A percentile compares a stretch with the other conserved stretches of the same genome.
Evolutionary conservation across 1,140 invertebrate genomes (phyloP).

Genomic region (Arion vulgaris): DNA sequence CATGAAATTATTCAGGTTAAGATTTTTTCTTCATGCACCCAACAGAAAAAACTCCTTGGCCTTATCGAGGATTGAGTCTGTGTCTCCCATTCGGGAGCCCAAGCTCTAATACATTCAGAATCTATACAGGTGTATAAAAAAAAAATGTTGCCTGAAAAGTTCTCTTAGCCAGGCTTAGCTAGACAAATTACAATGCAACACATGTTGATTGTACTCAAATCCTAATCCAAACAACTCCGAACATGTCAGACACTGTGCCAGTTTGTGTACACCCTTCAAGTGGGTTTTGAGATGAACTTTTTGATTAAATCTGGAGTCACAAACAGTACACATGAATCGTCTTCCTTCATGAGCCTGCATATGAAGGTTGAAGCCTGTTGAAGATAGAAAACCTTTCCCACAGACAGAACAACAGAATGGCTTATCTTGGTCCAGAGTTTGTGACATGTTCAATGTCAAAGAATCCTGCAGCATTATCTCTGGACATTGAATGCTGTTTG

Average conservation of each 20-base stretch:
- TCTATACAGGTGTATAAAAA: too few species aligned
- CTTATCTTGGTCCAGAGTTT: background rate
- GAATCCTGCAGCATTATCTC: background rate
- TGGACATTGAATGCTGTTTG: background rate
- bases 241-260: constrained; percentile 14
- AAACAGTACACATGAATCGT: constrained; percentile 15
- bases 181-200: constrained; percentile 4
- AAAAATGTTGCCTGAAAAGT: too few species aligned
- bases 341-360: constrained; percentile 11
- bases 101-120: too few species aligned
- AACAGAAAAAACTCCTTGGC: too few species aligned
- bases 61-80: too few species aligned
- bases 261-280: constrained; percentile 9
- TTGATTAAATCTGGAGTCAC: constrained; percentile 11
- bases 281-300: constrained; percentile 9
- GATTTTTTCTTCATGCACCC: too few species aligned
- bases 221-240: background rate
- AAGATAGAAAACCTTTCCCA: constrained; percentile 13
- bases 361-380: constrained; percentile 9
- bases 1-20: too few species aligned
- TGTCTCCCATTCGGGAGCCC: too few species aligned
- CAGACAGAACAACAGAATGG: constrained; percentile 17
- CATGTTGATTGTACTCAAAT: constrained; percentile 3
- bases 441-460: background rate
- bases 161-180: too few species aligned